Evolutionary conservation across 2,888 invertebrate genomes (phyloP).

Genomic region (Drosophila suboccidentalis): DNA sequence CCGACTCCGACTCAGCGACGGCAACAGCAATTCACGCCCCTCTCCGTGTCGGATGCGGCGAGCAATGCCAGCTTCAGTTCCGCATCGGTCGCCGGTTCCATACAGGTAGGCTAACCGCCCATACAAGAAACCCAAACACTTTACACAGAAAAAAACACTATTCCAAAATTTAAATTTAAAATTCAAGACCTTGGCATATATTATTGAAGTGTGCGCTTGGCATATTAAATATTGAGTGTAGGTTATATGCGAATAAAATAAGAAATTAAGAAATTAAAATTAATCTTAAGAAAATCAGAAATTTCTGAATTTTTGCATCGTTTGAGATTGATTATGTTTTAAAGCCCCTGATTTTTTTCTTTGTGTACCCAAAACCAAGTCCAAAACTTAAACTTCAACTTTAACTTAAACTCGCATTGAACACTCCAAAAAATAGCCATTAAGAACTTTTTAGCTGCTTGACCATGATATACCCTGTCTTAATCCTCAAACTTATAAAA

Average conservation of each 20-base stretch:
- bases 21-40: conserved; percentile 79
- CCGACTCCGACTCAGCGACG: conserved; percentile 19
- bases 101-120: conserved; percentile 83
- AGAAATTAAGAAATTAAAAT: background rate
- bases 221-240: too few species aligned
- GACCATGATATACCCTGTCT: conserved; percentile 15
- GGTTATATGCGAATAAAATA: too few species aligned
- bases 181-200: background rate
- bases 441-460: conserved; percentile 18
- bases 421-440: conserved; percentile 15
- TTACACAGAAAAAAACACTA: background rate
- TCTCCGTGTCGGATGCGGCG: conserved; percentile 72
- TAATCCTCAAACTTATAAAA: too few species aligned
- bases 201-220: too few species aligned
- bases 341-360: background rate
- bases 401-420: conserved; percentile 25
- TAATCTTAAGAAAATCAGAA: background rate
- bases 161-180: background rate
- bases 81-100: conserved; percentile 85
- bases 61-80: conserved; percentile 85
- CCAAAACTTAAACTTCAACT: conserved; percentile 30
- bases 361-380: conserved; percentile 7
- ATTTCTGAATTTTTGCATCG: background rate
- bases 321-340: too few species aligned
- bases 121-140: conserved; percentile 7